Percentiles rank a stretch among this genome's conserved stretches.
Evolutionary conservation across 2,113 vertebrate genomes (phyloP).

Genomic region (Macrotis lagotis): DNA sequence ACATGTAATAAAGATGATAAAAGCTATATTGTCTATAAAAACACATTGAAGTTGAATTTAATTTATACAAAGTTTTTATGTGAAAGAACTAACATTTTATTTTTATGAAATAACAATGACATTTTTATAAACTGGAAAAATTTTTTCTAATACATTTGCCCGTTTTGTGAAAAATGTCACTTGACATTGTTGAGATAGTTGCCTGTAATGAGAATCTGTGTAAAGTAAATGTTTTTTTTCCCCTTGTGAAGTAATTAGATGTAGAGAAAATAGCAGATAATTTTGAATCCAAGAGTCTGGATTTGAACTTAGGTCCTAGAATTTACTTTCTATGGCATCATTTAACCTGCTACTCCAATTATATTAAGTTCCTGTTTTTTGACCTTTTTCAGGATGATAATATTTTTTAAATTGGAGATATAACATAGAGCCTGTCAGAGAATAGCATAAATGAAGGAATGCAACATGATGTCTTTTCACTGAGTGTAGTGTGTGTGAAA

Average conservation of each 20-base stretch:
- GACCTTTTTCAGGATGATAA: not conserved
- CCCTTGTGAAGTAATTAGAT: not conserved
- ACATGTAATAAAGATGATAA: not conserved
- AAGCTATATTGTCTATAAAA: not conserved
- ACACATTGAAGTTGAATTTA: not conserved
- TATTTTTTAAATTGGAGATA: not conserved
- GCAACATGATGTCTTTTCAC: not conserved
- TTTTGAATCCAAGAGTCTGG: not conserved
- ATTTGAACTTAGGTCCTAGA: not conserved
- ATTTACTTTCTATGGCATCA: not conserved
- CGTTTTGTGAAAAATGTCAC: not conserved
- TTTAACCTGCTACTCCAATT: not conserved
- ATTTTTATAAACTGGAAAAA: not conserved
- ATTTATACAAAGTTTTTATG: not conserved
- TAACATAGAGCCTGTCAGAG: not conserved
- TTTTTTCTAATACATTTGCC: not conserved
- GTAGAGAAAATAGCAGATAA: not conserved
- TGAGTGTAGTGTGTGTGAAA: not conserved
- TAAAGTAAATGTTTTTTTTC: not conserved
- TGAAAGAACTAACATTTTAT: not conserved
- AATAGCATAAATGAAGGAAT: not conserved
- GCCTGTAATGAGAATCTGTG: not conserved
- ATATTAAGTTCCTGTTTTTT: not conserved
- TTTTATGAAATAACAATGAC: not conserved
- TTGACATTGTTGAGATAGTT: not conserved